Percentiles rank a stretch among this genome's conserved stretches.
Conservation (phyloP, 2,113 vertebrate species). For the Lycaon pictus region DNA sequence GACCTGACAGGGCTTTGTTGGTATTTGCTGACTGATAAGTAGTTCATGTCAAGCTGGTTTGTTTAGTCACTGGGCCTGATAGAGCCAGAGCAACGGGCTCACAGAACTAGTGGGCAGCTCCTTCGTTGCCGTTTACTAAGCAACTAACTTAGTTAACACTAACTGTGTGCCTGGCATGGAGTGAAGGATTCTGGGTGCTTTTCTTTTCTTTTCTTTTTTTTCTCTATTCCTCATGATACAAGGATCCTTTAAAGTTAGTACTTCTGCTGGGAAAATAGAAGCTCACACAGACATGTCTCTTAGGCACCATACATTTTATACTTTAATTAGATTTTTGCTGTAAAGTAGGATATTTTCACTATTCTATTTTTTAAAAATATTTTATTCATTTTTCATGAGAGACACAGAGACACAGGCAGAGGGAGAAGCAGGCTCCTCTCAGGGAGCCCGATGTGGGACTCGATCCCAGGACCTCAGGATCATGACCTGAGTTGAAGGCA, state of each 20-base stretch:
- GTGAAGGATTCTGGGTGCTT: neutral
- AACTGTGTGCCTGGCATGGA: neutral
- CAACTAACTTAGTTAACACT: neutral
- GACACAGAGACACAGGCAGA: too few species aligned
- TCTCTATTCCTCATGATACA: neutral
- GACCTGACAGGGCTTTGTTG: neutral
- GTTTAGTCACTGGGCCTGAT: neutral
- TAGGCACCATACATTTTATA: neutral
- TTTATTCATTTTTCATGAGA: too few species aligned
- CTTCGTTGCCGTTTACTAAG: neutral
- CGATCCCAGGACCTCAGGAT: too few species aligned
- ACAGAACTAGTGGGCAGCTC: neutral
- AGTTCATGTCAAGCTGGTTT: neutral
- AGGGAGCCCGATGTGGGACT: too few species aligned
- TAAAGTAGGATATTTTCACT: neutral
- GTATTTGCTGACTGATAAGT: constrained; percentile 3
- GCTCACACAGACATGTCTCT: neutral
- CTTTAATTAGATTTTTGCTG: neutral
- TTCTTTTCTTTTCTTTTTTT: neutral
- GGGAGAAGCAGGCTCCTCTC: too few species aligned
- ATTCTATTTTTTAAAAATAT: neutral
- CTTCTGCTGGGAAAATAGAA: neutral
- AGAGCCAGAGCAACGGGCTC: neutral
- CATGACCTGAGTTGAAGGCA: too few species aligned
- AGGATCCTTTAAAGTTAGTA: neutral